These are phyloP conservation scores for Lasioglossum lativentre DNA, from an alignment of 2,888 invertebrate genomes.

Conservation along the genomic window DNA sequence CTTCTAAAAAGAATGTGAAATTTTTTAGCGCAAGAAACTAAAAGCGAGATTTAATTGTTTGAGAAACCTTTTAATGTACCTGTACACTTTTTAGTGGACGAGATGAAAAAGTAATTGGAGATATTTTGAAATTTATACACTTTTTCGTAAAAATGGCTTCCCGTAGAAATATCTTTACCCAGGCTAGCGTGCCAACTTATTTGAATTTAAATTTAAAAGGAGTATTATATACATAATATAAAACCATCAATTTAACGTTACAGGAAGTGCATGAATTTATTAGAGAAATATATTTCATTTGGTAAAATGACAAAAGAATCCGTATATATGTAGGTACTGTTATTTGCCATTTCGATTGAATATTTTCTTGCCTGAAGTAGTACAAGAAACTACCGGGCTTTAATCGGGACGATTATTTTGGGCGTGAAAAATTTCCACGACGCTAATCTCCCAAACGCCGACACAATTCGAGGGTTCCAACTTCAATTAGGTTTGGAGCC, in stretches of 20 bases:
- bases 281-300: not conserved
- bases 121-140: not conserved
- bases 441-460: conserved; percentile 61
- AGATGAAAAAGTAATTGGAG: not conserved
- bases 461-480: conserved; percentile 64
- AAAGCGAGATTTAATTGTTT: not conserved
- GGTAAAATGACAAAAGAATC: not conserved
- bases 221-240: not conserved
- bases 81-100: not conserved
- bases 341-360: too few species aligned
- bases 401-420: conserved; percentile 53
- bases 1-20: not conserved
- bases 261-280: not conserved
- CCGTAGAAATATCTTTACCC: not conserved
- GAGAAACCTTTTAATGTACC: not conserved
- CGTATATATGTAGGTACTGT: too few species aligned
- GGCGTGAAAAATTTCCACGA: conserved; percentile 45
- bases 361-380: too few species aligned
- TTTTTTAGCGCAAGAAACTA: not conserved
- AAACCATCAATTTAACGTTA: not conserved
- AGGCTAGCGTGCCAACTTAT: not conserved
- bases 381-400: conserved; percentile 12
- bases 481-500: conserved; percentile 78
- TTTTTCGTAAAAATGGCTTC: not conserved
- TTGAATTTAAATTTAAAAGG: not conserved